Evolutionary conservation across 2,888 invertebrate genomes (phyloP).

Genomic region (Candidula unifasciata): DNA sequence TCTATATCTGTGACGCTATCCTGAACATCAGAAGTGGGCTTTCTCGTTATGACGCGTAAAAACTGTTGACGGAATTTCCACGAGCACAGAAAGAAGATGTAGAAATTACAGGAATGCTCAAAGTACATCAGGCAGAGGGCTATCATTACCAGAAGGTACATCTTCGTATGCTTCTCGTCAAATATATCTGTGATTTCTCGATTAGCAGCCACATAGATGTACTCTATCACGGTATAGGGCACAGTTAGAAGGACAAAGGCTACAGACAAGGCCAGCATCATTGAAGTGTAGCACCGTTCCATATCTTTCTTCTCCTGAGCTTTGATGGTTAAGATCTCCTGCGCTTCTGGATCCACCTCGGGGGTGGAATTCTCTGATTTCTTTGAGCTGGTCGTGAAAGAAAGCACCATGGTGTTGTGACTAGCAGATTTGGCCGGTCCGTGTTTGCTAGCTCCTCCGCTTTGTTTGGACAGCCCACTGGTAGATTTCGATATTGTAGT

Average conservation of each 20-base stretch:
- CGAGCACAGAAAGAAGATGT: conserved; percentile 35
- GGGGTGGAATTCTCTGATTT: background rate
- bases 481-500: conserved; percentile 9
- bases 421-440: background rate
- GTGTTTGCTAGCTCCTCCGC: background rate
- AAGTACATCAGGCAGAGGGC: conserved; percentile 26
- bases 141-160: conserved; percentile 27
- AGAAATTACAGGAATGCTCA: conserved; percentile 40
- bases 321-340: conserved; percentile 30
- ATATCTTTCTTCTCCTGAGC: conserved; percentile 30
- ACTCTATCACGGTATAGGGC: conserved; percentile 26
- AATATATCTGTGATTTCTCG: conserved; percentile 6
- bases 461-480: conserved; percentile 33
- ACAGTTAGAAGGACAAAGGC: conserved; percentile 11
- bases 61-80: conserved; percentile 34
- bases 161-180: conserved; percentile 22
- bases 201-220: conserved; percentile 22
- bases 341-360: background rate
- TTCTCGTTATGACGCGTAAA: conserved; percentile 14
- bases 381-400: background rate
- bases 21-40: background rate
- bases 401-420: background rate
- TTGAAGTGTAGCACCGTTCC: conserved; percentile 24
- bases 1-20: background rate
- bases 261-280: conserved; percentile 25